Percentiles rank a stretch among this genome's conserved stretches.
Evolutionary conservation across 2,888 invertebrate genomes (phyloP).

Genomic region (Drosophila barbarae): DNA sequence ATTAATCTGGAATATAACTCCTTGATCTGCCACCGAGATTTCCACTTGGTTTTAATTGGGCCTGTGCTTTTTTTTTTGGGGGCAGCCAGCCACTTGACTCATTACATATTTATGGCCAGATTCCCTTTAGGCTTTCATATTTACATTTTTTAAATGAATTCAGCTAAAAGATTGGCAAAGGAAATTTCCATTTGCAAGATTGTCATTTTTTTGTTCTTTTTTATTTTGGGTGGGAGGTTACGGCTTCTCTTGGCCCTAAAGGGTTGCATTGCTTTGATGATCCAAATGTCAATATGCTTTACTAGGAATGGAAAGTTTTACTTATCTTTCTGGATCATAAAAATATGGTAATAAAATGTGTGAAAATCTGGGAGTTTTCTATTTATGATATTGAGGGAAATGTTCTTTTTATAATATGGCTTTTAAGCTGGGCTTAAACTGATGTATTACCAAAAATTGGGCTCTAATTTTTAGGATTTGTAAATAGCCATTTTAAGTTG

Average conservation of each 20-base stretch:
- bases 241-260: slow-evolving; percentile 3
- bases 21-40: slow-evolving; percentile 45
- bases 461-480: neutral
- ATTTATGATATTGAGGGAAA: neutral
- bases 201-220: neutral
- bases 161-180: slow-evolving; percentile 22
- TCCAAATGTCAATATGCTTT: slow-evolving; percentile 16
- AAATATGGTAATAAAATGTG: slow-evolving; percentile 4
- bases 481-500: neutral
- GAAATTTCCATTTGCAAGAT: slow-evolving; percentile 27
- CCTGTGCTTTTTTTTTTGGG: slow-evolving; percentile 47
- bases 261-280: slow-evolving; percentile 1
- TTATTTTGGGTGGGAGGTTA: neutral
- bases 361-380: slow-evolving; percentile 7
- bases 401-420: too few species aligned
- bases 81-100: slow-evolving; percentile 26
- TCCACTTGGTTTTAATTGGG: slow-evolving; percentile 66
- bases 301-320: slow-evolving; percentile 18
- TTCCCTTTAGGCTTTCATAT: slow-evolving; percentile 12
- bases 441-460: neutral
- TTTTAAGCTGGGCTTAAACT: too few species aligned
- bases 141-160: slow-evolving; percentile 29
- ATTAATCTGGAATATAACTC: slow-evolving; percentile 42
- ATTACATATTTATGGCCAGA: slow-evolving; percentile 33
- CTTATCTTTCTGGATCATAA: slow-evolving; percentile 12